A percentile compares a stretch with the other conserved stretches of the same genome.
These are phyloP conservation scores for Gibbula magus DNA, from an alignment of 2,888 invertebrate genomes.

Conservation along the genomic window DNA sequence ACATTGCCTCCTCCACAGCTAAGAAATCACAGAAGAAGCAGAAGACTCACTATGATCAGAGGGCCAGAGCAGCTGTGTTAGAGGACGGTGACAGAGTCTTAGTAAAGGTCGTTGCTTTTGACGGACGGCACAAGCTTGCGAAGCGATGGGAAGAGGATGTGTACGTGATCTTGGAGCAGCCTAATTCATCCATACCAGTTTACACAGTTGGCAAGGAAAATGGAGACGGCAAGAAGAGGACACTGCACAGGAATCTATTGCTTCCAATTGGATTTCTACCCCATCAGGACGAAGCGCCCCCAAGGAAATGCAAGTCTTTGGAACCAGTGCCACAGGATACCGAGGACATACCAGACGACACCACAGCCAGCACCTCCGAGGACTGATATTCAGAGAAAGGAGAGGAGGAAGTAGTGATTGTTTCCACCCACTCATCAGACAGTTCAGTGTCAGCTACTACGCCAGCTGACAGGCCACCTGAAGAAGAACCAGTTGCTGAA, in stretches of 20 bases:
- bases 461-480: too few relatives aligned
- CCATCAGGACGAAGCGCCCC: background rate
- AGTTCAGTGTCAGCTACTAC: too few relatives aligned
- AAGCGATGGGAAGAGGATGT: too few relatives aligned
- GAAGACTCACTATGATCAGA: too few relatives aligned
- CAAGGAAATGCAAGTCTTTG: background rate
- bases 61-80: background rate
- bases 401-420: too few relatives aligned
- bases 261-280: too few relatives aligned
- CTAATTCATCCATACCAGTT: background rate
- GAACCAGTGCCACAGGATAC: background rate
- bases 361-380: background rate
- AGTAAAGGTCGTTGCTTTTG: constrained; percentile 23
- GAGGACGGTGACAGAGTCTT: constrained; percentile 18
- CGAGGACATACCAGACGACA: background rate
- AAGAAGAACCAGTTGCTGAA: background rate
- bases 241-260: background rate
- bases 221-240: background rate
- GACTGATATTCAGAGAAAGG: too few relatives aligned
- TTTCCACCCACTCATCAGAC: too few relatives aligned
- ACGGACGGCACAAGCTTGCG: constrained; percentile 17
- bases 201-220: background rate
- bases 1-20: too few relatives aligned
- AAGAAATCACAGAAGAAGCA: too few relatives aligned
- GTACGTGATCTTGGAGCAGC: constrained; percentile 7